Evolutionary conservation across 2,797 vertebrate species (phyloP), one percentile per base, ranked within the genome.

Genomic region (Enteromius radiatus): DNA sequence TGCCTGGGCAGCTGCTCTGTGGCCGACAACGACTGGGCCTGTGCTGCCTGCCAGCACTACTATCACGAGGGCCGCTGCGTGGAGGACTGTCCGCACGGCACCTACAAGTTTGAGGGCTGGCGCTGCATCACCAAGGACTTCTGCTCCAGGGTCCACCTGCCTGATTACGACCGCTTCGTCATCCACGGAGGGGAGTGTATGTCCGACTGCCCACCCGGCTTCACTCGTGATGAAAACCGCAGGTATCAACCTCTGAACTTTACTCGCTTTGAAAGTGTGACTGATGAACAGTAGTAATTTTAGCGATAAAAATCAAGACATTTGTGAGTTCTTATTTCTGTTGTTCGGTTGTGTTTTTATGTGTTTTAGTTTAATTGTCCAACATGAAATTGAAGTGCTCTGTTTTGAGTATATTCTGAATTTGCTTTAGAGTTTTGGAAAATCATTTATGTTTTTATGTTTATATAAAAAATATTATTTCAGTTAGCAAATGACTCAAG

Each of bases 31-130:
- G 96, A 96, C 92, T 92, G 92, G 0, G 93, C 97, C 2, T 99
- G 98, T 1, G 94, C 97, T 1, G 96, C 97, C 21, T 99, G 98
- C 82, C 95, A 95, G 75, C 97, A 99, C 84, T 99, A 96, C 92
- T 96, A 93, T 92, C 93, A 97, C 45, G 92, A 95, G 23, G 97
- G 96, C 0, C 92, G 93, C 89, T 99, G 98, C 14, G 94, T 99
- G 86, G 90, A 95, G 2, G 93, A 93, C 90, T 99, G 98, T 84
- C 98, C 98, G 0, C 88, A 90, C 0, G 95, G 91, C 90, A 99
- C 97, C 74, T 99, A 96, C 94, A 94, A 93, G 87, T 99, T 99
- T 0, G 96, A 99, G 90, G 98, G 97, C 88, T 99, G 98, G 98
- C 97, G 97, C 87, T 99, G 98, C 6, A 96, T 99, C 90, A 96